Conservation (phyloP, 2,797 vertebrate genomes). For the Thunnus albacares region DNA sequence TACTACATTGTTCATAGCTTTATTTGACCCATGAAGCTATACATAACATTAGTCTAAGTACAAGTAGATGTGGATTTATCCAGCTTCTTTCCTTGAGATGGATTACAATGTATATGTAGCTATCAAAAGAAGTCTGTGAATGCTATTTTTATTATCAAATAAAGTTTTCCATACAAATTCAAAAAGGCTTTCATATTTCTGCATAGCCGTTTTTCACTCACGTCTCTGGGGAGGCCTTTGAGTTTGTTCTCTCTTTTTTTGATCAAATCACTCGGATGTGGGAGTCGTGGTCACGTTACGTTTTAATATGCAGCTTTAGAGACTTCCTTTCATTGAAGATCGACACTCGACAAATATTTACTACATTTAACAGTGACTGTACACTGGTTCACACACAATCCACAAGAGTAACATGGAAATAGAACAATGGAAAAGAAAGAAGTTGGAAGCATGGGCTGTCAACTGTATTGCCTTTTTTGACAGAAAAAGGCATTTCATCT, state of each 20-base stretch:
- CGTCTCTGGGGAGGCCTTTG: slow-evolving; percentile 31
- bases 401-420: slow-evolving; percentile 2
- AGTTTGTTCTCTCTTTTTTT: slow-evolving; percentile 19
- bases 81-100: slow-evolving; percentile 94
- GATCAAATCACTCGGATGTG: slow-evolving; percentile 17
- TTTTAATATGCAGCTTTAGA: slow-evolving; percentile 16
- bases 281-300: slow-evolving; percentile 2
- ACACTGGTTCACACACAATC: background rate
- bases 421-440: background rate
- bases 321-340: slow-evolving; percentile 9
- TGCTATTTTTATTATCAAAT: slow-evolving; percentile 99
- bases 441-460: background rate
- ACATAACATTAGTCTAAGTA: slow-evolving; percentile 94
- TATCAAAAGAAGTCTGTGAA: slow-evolving; percentile 97
- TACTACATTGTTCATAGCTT: slow-evolving; percentile 99
- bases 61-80: slow-evolving; percentile 93
- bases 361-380: background rate
- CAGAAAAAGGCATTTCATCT: slow-evolving; percentile 8
- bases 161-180: slow-evolving; percentile 97
- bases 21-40: slow-evolving; percentile 97
- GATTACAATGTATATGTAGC: slow-evolving; percentile 97
- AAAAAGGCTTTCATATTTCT: slow-evolving; percentile 74
- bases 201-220: slow-evolving; percentile 27
- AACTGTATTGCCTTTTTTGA: background rate
- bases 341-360: background rate